These are phyloP conservation scores for Hypothenemus hampei DNA, from an alignment of 1,140 invertebrate genomes.

Conservation along the genomic window DNA sequence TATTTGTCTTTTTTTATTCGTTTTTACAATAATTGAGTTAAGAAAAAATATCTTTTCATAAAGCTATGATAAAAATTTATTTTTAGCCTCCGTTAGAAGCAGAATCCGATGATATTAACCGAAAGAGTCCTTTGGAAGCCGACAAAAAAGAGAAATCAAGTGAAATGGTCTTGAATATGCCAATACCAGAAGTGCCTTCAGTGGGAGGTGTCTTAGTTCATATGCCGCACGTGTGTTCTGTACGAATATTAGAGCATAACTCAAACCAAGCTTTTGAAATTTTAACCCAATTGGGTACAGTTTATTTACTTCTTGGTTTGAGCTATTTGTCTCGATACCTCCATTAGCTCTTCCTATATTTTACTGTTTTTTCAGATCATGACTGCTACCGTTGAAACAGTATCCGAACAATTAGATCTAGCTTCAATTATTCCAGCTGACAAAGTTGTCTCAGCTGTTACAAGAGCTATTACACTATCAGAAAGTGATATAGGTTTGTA, in stretches of 20 bases:
- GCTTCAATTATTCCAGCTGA: constrained; percentile 78
- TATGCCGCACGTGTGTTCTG: constrained; percentile 80
- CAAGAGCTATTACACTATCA: constrained; percentile 81
- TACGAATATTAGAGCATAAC: constrained; percentile 45
- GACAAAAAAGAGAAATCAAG: constrained; percentile 62
- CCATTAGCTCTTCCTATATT: not conserved
- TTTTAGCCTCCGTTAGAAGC: constrained; percentile 53
- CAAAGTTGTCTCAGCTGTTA: constrained; percentile 71
- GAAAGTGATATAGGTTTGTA: constrained; percentile 77
- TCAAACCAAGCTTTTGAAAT: constrained; percentile 32
- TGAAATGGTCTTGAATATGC: constrained; percentile 60
- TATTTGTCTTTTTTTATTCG: too few relatives aligned
- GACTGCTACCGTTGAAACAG: constrained; percentile 89
- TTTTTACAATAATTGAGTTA: too few relatives aligned
- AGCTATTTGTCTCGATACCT: constrained; percentile 4
- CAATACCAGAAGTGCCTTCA: constrained; percentile 63
- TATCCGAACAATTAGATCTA: constrained; percentile 81
- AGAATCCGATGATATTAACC: constrained; percentile 55
- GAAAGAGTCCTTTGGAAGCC: constrained; percentile 60
- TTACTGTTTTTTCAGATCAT: constrained; percentile 64
- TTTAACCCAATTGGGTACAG: constrained; percentile 15
- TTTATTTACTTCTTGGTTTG: constrained; percentile 30
- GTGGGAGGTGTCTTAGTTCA: constrained; percentile 80
- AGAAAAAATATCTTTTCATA: too few relatives aligned
- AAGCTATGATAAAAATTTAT: too few relatives aligned